These are phyloP conservation scores for Zaprionus ghesquierei DNA, from an alignment of 1,140 invertebrate genomes.

Conservation along the genomic window DNA sequence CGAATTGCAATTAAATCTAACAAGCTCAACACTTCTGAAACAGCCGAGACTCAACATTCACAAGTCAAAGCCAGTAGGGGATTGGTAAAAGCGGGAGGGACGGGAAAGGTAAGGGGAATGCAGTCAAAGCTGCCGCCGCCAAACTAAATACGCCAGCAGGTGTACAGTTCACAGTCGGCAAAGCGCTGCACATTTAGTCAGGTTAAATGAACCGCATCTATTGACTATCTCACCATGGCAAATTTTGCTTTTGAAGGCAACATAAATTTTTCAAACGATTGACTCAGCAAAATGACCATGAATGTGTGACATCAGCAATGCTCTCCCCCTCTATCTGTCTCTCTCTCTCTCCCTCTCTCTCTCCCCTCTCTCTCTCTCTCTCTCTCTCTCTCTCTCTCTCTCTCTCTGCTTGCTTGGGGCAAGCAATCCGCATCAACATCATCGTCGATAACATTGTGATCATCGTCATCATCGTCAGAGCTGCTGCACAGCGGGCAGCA, in stretches of 20 bases:
- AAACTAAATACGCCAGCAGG: constrained; percentile 28
- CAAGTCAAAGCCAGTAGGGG: not conserved
- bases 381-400: too few relatives aligned
- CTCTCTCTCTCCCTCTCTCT: too few relatives aligned
- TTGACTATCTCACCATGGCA: constrained; percentile 71
- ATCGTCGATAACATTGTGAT: constrained; percentile 14
- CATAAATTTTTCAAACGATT: constrained; percentile 80
- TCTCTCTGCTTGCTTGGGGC: not conserved
- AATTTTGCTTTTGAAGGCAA: constrained; percentile 80
- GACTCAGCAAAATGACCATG: constrained; percentile 79
- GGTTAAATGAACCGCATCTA: constrained; percentile 79
- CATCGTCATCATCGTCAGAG: constrained; percentile 12
- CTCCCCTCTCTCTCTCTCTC: too few relatives aligned
- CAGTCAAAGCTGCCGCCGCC: not conserved
- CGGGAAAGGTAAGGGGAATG: not conserved
- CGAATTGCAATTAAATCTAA: constrained; percentile 73
- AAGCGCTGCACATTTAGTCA: constrained; percentile 72
- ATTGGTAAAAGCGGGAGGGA: not conserved
- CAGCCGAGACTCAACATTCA: constrained; percentile 11
- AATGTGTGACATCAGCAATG: constrained; percentile 78
- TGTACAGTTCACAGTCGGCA: constrained; percentile 47
- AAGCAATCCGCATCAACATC: constrained; percentile 19
- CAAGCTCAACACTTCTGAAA: constrained; percentile 74
- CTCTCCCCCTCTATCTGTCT: too few relatives aligned
- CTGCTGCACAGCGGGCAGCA: constrained; percentile 37